phyloP scores from a whole-genome alignment of 2,888 invertebrate genomes.

The Drosophila meridionalis region DNA sequence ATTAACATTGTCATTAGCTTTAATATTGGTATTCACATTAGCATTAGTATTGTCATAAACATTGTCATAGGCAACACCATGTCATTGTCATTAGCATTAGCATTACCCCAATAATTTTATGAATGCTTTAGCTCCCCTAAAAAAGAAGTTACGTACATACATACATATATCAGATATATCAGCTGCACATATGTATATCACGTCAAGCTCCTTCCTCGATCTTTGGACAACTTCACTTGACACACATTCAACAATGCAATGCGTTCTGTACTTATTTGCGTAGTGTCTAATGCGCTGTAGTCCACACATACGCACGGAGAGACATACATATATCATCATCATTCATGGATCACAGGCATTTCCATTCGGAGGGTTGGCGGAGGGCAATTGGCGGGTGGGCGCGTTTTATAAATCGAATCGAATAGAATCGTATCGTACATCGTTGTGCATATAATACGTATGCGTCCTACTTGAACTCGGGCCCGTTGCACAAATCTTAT shows the following conservation, averaged over 20 bases:
- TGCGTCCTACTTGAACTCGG: conserved; percentile 71
- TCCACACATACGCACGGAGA: neutral
- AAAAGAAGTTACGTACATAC: no score
- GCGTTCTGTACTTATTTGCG: conserved; percentile 8
- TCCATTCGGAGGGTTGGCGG: neutral
- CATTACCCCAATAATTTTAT: neutral
- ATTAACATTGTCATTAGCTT: neutral
- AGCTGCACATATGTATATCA: conserved; percentile 3
- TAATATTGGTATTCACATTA: neutral
- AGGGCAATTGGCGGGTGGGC: conserved; percentile 22
- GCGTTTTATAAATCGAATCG: conserved; percentile 28
- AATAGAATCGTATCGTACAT: conserved; percentile 35
- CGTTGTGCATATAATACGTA: conserved; percentile 38
- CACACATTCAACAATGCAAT: conserved; percentile 25
- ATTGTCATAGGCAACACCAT: neutral
- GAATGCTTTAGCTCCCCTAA: no score
- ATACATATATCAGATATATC: neutral
- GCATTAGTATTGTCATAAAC: neutral
- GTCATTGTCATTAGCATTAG: neutral
- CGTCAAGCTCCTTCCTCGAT: neutral
- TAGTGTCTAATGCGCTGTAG: conserved; percentile 18
- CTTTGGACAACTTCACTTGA: conserved; percentile 27
- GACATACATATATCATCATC: conserved; percentile 26
- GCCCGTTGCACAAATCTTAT: conserved; percentile 76
- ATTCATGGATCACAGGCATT: conserved; percentile 24